Percentiles rank a stretch among this genome's conserved stretches.
These are phyloP conservation scores for Chrosomus eos DNA, from an alignment of 2,797 vertebrate genomes.

Conservation along the genomic window DNA sequence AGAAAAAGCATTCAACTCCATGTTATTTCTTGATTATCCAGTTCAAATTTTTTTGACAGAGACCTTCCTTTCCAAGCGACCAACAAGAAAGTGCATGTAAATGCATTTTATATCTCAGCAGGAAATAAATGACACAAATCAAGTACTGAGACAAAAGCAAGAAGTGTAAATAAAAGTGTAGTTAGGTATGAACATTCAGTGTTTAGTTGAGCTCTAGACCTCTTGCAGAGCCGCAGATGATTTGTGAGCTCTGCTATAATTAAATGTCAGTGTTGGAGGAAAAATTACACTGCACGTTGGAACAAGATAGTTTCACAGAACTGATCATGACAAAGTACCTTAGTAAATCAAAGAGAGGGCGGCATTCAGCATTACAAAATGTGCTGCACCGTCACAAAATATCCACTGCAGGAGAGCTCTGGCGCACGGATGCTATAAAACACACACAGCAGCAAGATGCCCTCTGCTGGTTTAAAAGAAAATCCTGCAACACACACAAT, in stretches of 20 bases:
- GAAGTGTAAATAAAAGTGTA: not conserved
- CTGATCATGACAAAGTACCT: constrained; percentile 7
- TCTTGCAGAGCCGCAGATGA: not conserved
- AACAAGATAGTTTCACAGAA: constrained; percentile 22
- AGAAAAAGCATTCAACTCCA: not conserved
- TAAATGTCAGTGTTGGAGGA: constrained; percentile 8
- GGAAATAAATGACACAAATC: not conserved
- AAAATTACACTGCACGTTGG: constrained; percentile 13
- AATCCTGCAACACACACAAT: not conserved
- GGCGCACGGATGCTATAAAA: not conserved
- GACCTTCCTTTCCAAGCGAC: too few relatives aligned
- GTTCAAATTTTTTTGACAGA: not conserved
- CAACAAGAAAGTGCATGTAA: constrained; percentile 13
- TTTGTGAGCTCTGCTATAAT: constrained; percentile 19
- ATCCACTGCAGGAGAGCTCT: not conserved
- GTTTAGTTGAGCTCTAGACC: not conserved
- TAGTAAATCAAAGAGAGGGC: not conserved
- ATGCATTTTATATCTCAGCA: not conserved
- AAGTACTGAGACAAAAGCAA: not conserved
- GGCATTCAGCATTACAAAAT: not conserved
- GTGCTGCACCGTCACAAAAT: not conserved
- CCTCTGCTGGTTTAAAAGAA: constrained; percentile 34
- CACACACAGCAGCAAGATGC: not conserved
- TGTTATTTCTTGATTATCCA: not conserved
- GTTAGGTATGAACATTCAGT: not conserved